Evolutionary conservation across 2,888 invertebrate genomes (phyloP).

Genomic region (Pemphredon lugubris): DNA sequence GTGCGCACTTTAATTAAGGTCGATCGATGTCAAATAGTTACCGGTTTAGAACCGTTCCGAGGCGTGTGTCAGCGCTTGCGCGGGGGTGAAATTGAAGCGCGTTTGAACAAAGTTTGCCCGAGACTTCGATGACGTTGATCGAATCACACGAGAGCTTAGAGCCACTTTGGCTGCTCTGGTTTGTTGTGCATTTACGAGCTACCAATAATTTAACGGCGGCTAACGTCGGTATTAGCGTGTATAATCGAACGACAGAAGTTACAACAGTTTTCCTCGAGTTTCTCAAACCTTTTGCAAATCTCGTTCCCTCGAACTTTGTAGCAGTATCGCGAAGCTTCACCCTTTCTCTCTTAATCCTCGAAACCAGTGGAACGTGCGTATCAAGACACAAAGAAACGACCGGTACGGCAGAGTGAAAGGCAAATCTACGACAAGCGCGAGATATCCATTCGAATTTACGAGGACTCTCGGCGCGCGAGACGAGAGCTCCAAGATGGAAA

Average conservation of each 20-base stretch:
- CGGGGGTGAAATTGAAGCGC: slow-evolving; percentile 24
- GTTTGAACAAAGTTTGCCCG: slow-evolving; percentile 47
- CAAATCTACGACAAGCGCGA: too few relatives aligned
- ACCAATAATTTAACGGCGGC: slow-evolving; percentile 31
- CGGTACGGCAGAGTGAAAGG: too few relatives aligned
- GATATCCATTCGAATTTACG: not conserved
- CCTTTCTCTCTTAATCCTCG: too few relatives aligned
- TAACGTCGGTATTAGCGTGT: not conserved
- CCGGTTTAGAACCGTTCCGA: slow-evolving; percentile 44
- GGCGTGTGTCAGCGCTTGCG: slow-evolving; percentile 19
- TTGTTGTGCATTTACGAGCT: slow-evolving; percentile 30
- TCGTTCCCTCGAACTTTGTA: not conserved
- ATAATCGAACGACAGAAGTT: too few relatives aligned
- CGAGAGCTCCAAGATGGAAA: too few relatives aligned
- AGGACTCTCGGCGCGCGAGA: too few relatives aligned
- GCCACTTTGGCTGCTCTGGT: slow-evolving; percentile 35
- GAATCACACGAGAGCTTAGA: slow-evolving; percentile 46
- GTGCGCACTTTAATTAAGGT: slow-evolving; percentile 58
- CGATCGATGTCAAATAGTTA: slow-evolving; percentile 57
- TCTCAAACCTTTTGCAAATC: too few relatives aligned
- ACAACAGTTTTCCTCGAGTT: too few relatives aligned
- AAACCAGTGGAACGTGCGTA: too few relatives aligned
- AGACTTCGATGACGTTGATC: slow-evolving; percentile 53
- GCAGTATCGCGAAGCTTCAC: too few relatives aligned
- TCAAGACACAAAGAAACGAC: too few relatives aligned